Evolutionary conservation across 2,113 vertebrate species (phyloP).

Genomic region (Callocephalon fimbriatum): DNA sequence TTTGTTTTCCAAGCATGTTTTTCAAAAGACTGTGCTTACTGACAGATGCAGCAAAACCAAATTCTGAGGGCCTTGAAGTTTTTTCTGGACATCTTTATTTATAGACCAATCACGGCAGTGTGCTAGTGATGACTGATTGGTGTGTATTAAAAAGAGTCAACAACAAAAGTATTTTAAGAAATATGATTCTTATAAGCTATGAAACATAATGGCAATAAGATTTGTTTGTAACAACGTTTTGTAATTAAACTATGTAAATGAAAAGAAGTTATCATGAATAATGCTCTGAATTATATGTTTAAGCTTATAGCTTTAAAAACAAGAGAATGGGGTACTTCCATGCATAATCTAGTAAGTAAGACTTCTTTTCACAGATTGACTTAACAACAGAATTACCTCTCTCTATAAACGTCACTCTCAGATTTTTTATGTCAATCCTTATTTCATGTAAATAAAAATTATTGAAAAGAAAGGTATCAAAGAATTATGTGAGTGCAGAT

Average conservation of each 20-base stretch:
- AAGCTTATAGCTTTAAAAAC: background rate
- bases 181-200: background rate
- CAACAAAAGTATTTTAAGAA: background rate
- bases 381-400: background rate
- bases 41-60: background rate
- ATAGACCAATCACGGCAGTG: background rate
- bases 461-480: background rate
- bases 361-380: background rate
- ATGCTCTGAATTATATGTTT: background rate
- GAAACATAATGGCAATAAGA: background rate
- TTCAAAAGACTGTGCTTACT: background rate
- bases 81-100: background rate
- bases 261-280: background rate
- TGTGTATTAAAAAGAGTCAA: background rate
- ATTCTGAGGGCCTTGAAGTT: background rate
- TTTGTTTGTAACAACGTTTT: background rate
- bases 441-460: background rate
- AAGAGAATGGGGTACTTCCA: background rate
- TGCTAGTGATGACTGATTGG: background rate
- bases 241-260: background rate
- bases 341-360: background rate
- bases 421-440: background rate
- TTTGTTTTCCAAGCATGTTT: background rate
- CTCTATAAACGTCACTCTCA: background rate
- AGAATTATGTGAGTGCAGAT: background rate